Evolutionary conservation across 2,113 vertebrate species (phyloP), one percentile per base, ranked within the genome.

Genomic region (Perca fluviatilis): DNA sequence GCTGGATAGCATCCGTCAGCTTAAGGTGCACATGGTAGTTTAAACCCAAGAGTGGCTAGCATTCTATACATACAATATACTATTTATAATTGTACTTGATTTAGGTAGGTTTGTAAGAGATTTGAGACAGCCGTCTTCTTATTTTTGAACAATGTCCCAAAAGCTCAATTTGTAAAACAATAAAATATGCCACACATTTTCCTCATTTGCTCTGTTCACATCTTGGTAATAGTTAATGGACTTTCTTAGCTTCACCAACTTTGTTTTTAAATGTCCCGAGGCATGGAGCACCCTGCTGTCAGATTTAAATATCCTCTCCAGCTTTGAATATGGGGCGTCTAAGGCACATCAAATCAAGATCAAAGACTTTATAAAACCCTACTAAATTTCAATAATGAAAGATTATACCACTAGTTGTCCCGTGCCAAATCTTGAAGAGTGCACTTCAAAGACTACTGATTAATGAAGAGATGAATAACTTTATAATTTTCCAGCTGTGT

Each of bases 381-480:
- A 75, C 79, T 81, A 86, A 89, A 82, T 80, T 77, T 85, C 74
- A 71, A 62, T 75, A 87, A 89, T 88, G 83, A 90, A 91, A 91
- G 88, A 91, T 89, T 60, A 53, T 83, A 87, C 90, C 90, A 85
- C 40, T 18, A 49, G 79, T 79, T 77, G 66, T 50, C 56, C 88
- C 53, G 1, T 85, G 78, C 62, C 76, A 74, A 86, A 83, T 84
- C 43, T 69, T 69, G 43, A 84, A 64, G 64, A 72, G 62, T 23
- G 64, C 74, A 86, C 81, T 82, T 87, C 83, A 88, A 58, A 91
- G 80, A 36, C 51, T 19, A 21, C 68, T 65, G 87, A 93, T 88
- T 89, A 91, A 89, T 74, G 75, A 80, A 54, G 76, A 86, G 70
- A 86, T 84, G 82, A 84, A 81, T 70, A 79, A 80, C 53, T 74